A percentile compares a stretch with the other conserved stretches of the same genome.
Evolutionary conservation across 2,888 invertebrate genomes (phyloP).

Genomic region (Sarcophaga variegata): DNA sequence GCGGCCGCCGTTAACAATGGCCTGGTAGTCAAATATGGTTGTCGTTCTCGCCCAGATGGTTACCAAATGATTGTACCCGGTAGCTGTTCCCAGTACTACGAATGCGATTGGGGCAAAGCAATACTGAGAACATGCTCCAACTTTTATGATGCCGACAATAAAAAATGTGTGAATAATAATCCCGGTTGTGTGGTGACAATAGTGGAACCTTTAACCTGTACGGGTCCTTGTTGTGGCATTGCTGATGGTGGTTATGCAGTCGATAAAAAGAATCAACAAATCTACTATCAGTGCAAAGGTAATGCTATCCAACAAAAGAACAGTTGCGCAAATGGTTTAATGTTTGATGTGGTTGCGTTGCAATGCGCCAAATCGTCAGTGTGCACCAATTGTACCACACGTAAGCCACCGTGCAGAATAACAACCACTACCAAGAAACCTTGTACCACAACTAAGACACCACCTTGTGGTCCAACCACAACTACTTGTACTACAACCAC

Average conservation of each 20-base stretch:
- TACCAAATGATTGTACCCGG: slow-evolving; percentile 78
- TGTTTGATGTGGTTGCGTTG: slow-evolving; percentile 67
- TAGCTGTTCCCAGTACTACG: slow-evolving; percentile 78
- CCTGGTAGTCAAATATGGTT: slow-evolving; percentile 75
- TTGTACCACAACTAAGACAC: not conserved
- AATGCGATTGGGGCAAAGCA: slow-evolving; percentile 74
- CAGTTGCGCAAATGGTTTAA: slow-evolving; percentile 58
- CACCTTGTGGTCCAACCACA: slow-evolving; percentile 34
- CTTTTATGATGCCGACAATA: slow-evolving; percentile 73
- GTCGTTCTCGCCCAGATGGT: slow-evolving; percentile 75
- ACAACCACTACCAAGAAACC: not conserved
- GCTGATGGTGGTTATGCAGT: slow-evolving; percentile 65
- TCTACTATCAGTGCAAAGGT: slow-evolving; percentile 69
- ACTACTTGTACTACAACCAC: not conserved
- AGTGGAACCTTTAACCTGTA: slow-evolving; percentile 10
- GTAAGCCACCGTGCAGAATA: slow-evolving; percentile 36
- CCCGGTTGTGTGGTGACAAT: slow-evolving; percentile 75
- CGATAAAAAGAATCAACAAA: slow-evolving; percentile 51
- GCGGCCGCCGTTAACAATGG: slow-evolving; percentile 75
- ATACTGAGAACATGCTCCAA: slow-evolving; percentile 71
- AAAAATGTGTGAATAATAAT: slow-evolving; percentile 74
- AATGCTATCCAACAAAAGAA: slow-evolving; percentile 34
- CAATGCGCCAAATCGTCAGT: slow-evolving; percentile 66
- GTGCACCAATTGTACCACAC: slow-evolving; percentile 46
- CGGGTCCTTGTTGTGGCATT: slow-evolving; percentile 68